These are phyloP conservation scores for Loris lydekkerianus DNA, from an alignment of 2,797 vertebrate genomes.

Conservation along the genomic window DNA sequence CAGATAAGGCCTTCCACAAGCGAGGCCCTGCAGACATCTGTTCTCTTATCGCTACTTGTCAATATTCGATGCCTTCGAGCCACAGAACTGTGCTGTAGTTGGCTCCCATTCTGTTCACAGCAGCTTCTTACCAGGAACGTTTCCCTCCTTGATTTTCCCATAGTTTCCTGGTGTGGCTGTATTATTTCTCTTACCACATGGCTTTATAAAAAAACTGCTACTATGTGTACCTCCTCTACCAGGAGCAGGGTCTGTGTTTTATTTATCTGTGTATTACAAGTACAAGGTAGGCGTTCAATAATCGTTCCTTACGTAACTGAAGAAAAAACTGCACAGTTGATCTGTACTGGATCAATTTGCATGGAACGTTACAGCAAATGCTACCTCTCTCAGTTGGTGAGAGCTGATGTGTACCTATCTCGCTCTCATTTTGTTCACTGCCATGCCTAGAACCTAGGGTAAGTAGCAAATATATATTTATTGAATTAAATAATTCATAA, in stretches of 20 bases:
- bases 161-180: neutral
- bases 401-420: neutral
- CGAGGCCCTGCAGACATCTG: neutral
- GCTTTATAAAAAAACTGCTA: neutral
- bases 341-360: neutral
- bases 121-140: neutral
- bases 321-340: neutral
- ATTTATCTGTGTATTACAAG: neutral
- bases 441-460: neutral
- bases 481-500: neutral
- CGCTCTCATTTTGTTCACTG: no score
- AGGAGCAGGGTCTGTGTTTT: neutral
- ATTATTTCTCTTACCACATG: neutral
- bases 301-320: neutral
- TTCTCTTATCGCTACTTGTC: neutral
- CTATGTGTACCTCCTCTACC: neutral
- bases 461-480: neutral
- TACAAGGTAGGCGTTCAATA: neutral
- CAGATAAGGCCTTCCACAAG: neutral
- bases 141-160: neutral
- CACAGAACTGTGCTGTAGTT: neutral
- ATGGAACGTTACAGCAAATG: neutral
- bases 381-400: neutral
- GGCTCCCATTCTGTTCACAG: neutral
- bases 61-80: neutral